Base-by-base conservation (phyloP, 1,140 invertebrate genomes). In the Heterodera schachtii region DNA sequence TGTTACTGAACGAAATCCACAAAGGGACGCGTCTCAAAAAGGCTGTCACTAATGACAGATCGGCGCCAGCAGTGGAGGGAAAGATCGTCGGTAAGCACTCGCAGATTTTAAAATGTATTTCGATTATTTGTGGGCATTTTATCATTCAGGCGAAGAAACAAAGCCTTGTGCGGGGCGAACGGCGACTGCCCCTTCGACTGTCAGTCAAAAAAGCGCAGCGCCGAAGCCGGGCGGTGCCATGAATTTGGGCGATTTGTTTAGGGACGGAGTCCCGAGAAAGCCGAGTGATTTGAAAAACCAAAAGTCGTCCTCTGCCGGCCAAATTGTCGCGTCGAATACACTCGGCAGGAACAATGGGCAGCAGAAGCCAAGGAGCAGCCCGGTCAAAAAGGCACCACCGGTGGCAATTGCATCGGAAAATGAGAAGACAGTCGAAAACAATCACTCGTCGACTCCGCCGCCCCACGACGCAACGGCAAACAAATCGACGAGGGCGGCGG, bases 31-130 rank as follows among this genome's bases (percentile, higher is more conserved):
- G 92, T 81, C 91, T 96, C 81, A 96, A 95, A 90, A 96, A 96
- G 91, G 93, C 94, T 79, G 93, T 94, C 1, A 96, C 95, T 8
- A 94, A 95, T 87, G 95, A 96, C 89, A 94, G 95, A 90, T 96
- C 95, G 92, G 93, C 93, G 66, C 95, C 95, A 2, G 87, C 93
- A 77, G 90, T 95, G 67, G 86, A 78, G 83, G 94, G 94, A 91
- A 91, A 92, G 90, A 7, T 78, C n/a, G 44, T 5, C 47, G 67
- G 70, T 70, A n/a, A 71, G n/a, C 11, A 44, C 13, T 82, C 31
- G 41, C 3, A 16, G 8, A 21, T 73, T 19, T 80, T 76, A 16
- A 47, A 7, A 76, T 44, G 49, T 80, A 47, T 49, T 47, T 81
- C 44, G 46, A 44, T 43, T 4, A n/a, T 49, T 44, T 73, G 67